Conservation (phyloP, 2,113 vertebrate species). For the Anoplopoma fimbria region DNA sequence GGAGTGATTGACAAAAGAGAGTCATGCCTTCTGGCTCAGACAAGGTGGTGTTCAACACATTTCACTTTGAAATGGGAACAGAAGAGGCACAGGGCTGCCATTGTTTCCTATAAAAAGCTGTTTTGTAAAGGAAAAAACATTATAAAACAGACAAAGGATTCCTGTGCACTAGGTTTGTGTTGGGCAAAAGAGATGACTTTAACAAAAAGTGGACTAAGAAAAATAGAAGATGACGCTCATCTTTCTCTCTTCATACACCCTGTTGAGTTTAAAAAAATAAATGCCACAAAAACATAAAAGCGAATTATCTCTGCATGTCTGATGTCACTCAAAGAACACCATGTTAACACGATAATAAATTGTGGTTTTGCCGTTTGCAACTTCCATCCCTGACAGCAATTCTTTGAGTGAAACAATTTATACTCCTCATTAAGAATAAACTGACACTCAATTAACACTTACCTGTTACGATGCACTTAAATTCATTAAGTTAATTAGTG, state of each 20-base stretch:
- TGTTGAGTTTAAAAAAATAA: background rate
- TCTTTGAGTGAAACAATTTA: too few species aligned
- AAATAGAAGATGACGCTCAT: background rate
- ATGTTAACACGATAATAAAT: background rate
- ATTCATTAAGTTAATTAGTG: too few species aligned
- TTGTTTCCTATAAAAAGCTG: conserved; percentile 54
- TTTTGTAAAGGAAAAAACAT: conserved; percentile 24
- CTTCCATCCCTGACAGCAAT: background rate
- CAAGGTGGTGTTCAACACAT: conserved; percentile 37
- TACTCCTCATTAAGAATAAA: background rate
- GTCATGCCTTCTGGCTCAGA: conserved; percentile 15
- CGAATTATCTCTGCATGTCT: too few species aligned
- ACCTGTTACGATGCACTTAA: too few species aligned
- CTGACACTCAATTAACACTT: background rate
- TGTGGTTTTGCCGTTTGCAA: background rate
- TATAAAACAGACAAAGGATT: background rate
- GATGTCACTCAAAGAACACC: background rate
- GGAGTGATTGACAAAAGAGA: conserved; percentile 42
- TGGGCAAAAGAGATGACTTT: background rate
- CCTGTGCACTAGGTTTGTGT: background rate
- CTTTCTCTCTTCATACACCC: background rate
- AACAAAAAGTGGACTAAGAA: background rate
- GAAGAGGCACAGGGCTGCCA: conserved; percentile 31
- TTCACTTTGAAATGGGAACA: conserved; percentile 49
- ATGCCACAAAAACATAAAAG: too few species aligned